phyloP scores from a whole-genome alignment of 2,888 invertebrate species.

The Phyllotreta cruciferae region DNA sequence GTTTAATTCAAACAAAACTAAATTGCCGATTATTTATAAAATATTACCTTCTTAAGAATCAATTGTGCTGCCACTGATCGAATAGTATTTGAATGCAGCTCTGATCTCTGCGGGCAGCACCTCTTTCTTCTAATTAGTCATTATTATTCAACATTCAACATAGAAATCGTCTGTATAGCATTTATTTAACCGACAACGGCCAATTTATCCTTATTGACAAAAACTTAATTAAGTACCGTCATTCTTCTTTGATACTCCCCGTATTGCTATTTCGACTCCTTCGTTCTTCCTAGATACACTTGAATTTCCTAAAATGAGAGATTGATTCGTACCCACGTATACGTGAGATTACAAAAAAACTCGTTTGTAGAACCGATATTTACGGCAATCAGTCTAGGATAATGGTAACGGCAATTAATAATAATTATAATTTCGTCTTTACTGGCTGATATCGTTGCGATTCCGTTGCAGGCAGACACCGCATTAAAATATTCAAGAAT shows the following conservation, averaged over 20 bases:
- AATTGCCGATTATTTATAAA: neutral
- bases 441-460: no score
- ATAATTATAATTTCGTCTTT: no score
- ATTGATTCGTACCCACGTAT: constrained; percentile 8
- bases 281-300: constrained; percentile 26
- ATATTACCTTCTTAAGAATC: neutral
- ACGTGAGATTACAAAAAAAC: neutral
- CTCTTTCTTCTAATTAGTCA: constrained; percentile 51
- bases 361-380: no score
- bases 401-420: no score
- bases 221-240: constrained; percentile 39
- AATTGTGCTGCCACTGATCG: constrained; percentile 18
- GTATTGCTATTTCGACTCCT: constrained; percentile 5
- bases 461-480: no score
- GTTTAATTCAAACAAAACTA: no score
- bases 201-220: constrained; percentile 43
- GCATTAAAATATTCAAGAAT: no score
- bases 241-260: constrained; percentile 29
- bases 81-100: constrained; percentile 33
- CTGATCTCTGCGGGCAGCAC: constrained; percentile 37
- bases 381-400: no score
- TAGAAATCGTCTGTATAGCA: constrained; percentile 49
- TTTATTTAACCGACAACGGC: constrained; percentile 39
- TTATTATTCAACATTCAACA: constrained; percentile 56
- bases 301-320: constrained; percentile 34